phyloP scores from a whole-genome alignment of 2,113 vertebrate genomes.

The Daphoenositta chrysoptera region DNA sequence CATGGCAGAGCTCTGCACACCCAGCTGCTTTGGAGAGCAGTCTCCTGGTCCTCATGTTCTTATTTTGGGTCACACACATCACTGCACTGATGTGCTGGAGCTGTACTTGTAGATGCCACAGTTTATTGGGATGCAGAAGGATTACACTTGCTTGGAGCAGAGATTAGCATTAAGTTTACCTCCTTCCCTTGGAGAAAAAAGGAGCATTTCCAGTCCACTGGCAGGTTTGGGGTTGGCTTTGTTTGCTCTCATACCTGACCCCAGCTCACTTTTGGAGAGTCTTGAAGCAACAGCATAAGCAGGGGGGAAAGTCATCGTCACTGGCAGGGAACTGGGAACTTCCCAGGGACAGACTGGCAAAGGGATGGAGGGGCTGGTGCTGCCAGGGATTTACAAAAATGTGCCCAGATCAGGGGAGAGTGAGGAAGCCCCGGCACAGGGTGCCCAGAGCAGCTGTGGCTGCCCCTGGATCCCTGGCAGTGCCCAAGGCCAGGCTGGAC shows the following conservation, averaged over 20 bases:
- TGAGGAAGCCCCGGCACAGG: neutral
- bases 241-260: neutral
- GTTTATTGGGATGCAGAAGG: neutral
- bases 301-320: neutral
- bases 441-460: neutral
- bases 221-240: neutral
- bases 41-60: neutral
- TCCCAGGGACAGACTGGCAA: neutral
- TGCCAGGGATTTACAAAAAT: neutral
- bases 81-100: neutral
- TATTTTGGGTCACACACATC: neutral
- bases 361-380: neutral
- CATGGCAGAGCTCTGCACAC: neutral
- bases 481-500: neutral
- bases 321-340: neutral
- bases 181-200: neutral
- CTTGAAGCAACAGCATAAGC: neutral
- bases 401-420: neutral
- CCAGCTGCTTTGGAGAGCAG: constrained; percentile 28
- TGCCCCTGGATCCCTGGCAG: neutral
- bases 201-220: neutral
- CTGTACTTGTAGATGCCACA: neutral
- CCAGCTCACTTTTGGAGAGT: neutral
- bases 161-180: neutral
- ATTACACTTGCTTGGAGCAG: neutral